phyloP scores from a whole-genome alignment of 2,113 vertebrate genomes.

The Perca flavescens region DNA sequence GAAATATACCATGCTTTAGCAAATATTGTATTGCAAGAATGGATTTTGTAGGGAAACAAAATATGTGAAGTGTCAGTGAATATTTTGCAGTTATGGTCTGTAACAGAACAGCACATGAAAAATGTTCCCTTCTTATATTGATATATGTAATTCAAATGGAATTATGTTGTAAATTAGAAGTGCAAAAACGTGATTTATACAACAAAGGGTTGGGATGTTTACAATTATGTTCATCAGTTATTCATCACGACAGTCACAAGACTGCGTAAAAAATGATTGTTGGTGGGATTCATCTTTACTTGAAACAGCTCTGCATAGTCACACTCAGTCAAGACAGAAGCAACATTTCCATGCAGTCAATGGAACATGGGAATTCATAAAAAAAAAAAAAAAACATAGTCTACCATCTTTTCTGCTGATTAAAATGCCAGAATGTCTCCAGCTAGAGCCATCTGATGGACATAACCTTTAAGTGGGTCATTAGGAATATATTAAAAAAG shows the following conservation, averaged over 20 bases:
- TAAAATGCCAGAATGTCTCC: constrained; percentile 78
- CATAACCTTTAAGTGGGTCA: constrained; percentile 84
- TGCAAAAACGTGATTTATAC: not conserved
- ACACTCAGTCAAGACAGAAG: constrained; percentile 9
- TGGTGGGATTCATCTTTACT: not conserved
- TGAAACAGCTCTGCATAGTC: constrained; percentile 8
- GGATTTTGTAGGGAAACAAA: not conserved
- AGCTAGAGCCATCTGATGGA: constrained; percentile 81
- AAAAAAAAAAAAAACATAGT: constrained; percentile 39
- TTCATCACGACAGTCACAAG: not conserved
- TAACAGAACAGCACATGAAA: too few relatives aligned
- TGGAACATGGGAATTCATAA: constrained; percentile 62
- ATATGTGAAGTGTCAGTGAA: not conserved
- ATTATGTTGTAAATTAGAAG: not conserved
- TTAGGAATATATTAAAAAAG: constrained; percentile 86
- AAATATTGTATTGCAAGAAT: not conserved
- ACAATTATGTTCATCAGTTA: not conserved
- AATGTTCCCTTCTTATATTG: not conserved
- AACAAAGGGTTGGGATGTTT: not conserved
- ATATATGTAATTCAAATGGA: not conserved
- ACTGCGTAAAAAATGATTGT: not conserved
- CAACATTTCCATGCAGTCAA: constrained; percentile 63
- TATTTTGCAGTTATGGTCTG: not conserved
- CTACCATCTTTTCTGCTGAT: constrained; percentile 68
- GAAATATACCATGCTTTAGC: not conserved